phyloP scores from a whole-genome alignment of 2,113 vertebrate species.

The Shinisaurus crocodilurus region DNA sequence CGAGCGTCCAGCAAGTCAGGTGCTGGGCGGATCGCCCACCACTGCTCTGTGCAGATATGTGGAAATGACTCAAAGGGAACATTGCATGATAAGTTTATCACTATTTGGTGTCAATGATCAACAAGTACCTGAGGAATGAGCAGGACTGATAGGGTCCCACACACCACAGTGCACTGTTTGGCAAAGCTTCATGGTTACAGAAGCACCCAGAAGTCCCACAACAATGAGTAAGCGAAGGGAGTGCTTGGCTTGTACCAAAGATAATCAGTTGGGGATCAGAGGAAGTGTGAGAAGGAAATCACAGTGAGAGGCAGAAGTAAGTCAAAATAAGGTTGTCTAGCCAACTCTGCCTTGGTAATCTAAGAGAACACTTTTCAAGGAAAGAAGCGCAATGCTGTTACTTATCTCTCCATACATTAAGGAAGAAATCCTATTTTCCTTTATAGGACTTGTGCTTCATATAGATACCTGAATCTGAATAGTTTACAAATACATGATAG shows the following conservation, averaged over 20 bases:
- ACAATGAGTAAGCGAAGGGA: neutral
- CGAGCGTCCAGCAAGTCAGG: too few relatives aligned
- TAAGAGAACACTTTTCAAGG: neutral
- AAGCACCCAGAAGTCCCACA: neutral
- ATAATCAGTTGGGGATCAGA: neutral
- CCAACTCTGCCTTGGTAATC: neutral
- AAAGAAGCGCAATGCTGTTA: neutral
- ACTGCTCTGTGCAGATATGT: neutral
- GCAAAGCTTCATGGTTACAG: neutral
- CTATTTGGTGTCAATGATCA: neutral
- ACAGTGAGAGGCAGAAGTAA: neutral
- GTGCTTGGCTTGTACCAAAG: neutral
- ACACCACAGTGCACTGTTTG: neutral
- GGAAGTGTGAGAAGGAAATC: neutral
- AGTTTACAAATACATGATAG: neutral
- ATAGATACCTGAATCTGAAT: neutral
- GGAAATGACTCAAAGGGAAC: neutral
- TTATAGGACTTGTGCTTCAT: neutral
- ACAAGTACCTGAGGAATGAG: neutral
- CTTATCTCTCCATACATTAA: neutral
- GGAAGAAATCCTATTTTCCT: neutral
- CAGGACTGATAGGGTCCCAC: neutral
- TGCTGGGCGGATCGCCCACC: too few relatives aligned
- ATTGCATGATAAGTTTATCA: neutral
- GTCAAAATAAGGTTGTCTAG: neutral